Evolutionary conservation across 1,140 invertebrate genomes (phyloP).

Genomic region (Ceratina japonica): DNA sequence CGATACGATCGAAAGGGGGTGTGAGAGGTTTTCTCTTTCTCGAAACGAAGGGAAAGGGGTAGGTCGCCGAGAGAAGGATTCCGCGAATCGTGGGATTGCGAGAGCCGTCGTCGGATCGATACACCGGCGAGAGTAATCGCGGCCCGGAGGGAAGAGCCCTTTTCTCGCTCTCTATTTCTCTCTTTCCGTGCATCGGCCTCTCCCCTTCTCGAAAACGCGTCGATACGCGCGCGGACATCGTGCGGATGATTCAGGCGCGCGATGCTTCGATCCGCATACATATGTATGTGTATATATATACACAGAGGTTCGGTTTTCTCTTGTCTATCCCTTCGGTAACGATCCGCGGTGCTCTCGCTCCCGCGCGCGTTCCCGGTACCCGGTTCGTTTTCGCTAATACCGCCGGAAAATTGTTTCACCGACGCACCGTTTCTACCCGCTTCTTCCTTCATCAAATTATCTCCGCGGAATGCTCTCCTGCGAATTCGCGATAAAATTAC

Average conservation of each 20-base stretch:
- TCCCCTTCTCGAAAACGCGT: slow-evolving; percentile 46
- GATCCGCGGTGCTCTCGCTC: not conserved
- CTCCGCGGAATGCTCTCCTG: not conserved
- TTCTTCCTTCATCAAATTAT: not conserved
- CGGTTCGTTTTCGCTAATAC: slow-evolving; percentile 4
- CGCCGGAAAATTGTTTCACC: slow-evolving; percentile 3
- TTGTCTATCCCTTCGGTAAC: not conserved
- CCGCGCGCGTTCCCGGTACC: not conserved
- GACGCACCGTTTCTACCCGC: too few species aligned
- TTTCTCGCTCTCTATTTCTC: not conserved
- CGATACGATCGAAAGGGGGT: too few species aligned
- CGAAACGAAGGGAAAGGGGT: slow-evolving; percentile 51
- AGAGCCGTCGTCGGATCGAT: slow-evolving; percentile 64
- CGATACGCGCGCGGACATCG: slow-evolving; percentile 55
- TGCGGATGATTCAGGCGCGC: slow-evolving; percentile 45
- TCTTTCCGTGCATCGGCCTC: not conserved
- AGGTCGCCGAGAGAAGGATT: slow-evolving; percentile 56
- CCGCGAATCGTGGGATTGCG: slow-evolving; percentile 64
- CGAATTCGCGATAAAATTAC: not conserved
- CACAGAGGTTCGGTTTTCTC: slow-evolving; percentile 27
- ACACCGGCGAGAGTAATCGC: slow-evolving; percentile 65
- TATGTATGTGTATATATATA: too few species aligned
- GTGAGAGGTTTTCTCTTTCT: slow-evolving; percentile 27
- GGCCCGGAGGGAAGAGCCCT: slow-evolving; percentile 48
- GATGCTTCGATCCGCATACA: slow-evolving; percentile 28